phyloP scores from a whole-genome alignment of 2,797 vertebrate species.

The Eupleurogrammus muticus region DNA sequence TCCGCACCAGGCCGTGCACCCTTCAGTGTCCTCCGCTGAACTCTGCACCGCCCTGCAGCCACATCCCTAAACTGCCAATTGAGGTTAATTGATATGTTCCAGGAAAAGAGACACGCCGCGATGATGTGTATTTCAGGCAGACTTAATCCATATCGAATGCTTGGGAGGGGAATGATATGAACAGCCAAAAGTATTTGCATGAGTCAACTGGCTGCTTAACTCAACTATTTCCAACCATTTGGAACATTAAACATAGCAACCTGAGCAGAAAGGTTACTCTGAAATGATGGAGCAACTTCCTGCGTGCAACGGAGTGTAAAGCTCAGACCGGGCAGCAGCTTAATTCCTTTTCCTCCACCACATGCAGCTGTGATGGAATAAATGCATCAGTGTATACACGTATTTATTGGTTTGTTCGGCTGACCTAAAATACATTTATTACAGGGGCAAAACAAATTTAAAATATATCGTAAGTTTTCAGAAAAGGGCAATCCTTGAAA shows the following conservation, averaged over 20 bases:
- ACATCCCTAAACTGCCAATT: slow-evolving; percentile 19
- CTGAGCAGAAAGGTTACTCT: slow-evolving; percentile 16
- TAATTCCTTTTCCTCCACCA: not conserved
- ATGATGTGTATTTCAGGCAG: slow-evolving; percentile 30
- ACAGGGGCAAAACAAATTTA: not conserved
- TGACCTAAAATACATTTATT: not conserved
- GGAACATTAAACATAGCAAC: slow-evolving; percentile 28
- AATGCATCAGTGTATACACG: not conserved
- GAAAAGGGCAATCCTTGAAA: no score
- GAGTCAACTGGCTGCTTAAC: slow-evolving; percentile 16
- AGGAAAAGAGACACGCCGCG: not conserved
- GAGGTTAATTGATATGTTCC: slow-evolving; percentile 40
- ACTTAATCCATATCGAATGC: slow-evolving; percentile 29
- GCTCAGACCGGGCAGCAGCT: not conserved
- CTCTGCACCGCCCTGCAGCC: slow-evolving; percentile 27
- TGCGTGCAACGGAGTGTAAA: slow-evolving; percentile 1
- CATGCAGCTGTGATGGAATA: not conserved
- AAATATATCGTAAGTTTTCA: no score
- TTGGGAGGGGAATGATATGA: slow-evolving; percentile 6
- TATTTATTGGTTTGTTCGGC: not conserved
- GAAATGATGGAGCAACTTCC: slow-evolving; percentile 26
- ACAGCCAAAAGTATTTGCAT: not conserved
- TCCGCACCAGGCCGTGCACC: slow-evolving; percentile 30
- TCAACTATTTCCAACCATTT: slow-evolving; percentile 15
- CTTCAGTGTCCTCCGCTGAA: slow-evolving; percentile 52